Base-by-base conservation (phyloP, 2,797 vertebrate species). In the Muraenolepis orangiensis region DNA sequence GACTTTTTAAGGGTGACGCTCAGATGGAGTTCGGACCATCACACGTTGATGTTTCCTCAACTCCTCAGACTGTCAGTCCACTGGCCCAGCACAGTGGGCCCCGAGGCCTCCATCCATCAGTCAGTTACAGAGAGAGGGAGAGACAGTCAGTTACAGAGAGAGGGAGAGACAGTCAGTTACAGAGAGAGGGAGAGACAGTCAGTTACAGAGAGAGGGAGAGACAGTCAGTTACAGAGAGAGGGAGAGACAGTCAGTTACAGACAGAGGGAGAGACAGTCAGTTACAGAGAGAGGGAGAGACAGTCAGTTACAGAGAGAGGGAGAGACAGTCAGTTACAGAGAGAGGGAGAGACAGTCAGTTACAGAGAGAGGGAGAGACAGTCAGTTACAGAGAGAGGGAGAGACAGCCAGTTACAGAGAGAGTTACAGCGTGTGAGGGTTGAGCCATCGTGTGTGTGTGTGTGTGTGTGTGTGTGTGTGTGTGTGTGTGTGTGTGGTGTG, bases 81-180 rank as follows among this genome's bases (percentile, higher is more conserved):
- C 73, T 76, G 79, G 79, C 68, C 76, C 28, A 71, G 74, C 78
- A 72, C 71, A 74, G 66, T 26, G 57, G 57, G 23, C 7, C 57
- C 57, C 0, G 57, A 26, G 57, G 57, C 23, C 26, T 26, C n/a
- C 2, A 64, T 64, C 11, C n/a, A 64, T 26, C 11, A 13, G 7
- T 26, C 57, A 26, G 23, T 12, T n/a, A 64, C 57, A 64, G 57
- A 26, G 5, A 2, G n/a, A n/a, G 46, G n/a, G 46, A 14, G 46
- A 20, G 46, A 51, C 23, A 64, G 51, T 64, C 57, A 26, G 23
- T 12, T n/a, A 64, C 57, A 64, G 57, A 26, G 5, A 2, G n/a
- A n/a, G 46, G n/a, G 46, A 14, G 46, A 20, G 46, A 51, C 11
- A 13, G 7, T 26, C 57, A 26, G 23, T 12, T n/a, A 64, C 57